phyloP scores from a whole-genome alignment of 2,113 vertebrate species.

The Ardeotis arabs region DNA sequence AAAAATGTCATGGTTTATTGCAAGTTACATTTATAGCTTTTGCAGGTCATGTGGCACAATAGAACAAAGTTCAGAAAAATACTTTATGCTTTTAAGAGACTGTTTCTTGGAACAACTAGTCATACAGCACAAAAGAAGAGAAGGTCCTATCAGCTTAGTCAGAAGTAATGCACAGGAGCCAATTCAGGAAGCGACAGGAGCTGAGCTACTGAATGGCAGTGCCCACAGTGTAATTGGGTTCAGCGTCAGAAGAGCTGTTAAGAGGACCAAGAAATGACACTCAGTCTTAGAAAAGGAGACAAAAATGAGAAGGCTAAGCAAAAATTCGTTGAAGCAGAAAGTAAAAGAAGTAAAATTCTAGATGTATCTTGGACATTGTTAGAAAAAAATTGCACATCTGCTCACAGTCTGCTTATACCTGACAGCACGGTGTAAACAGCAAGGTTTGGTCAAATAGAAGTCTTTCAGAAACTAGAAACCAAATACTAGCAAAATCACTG shows the following conservation, averaged over 20 bases:
- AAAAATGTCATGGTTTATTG: neutral
- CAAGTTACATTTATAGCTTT: neutral
- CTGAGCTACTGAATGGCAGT: neutral
- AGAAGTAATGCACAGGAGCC: neutral
- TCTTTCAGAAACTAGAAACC: neutral
- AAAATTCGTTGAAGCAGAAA: neutral
- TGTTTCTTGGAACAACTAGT: conserved; percentile 24
- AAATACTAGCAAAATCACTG: neutral
- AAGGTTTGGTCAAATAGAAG: neutral
- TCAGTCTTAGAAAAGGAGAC: neutral
- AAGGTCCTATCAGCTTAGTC: conserved; percentile 2
- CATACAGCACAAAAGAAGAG: neutral
- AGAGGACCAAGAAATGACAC: neutral
- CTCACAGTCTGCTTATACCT: neutral
- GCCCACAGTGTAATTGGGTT: neutral
- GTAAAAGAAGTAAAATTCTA: neutral
- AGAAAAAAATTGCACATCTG: neutral
- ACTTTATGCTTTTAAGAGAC: neutral
- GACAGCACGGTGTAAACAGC: neutral
- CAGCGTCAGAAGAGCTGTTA: neutral
- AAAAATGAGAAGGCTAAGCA: neutral
- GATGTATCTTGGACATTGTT: neutral
- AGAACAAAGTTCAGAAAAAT: conserved; percentile 17
- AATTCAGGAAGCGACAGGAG: conserved; percentile 7
- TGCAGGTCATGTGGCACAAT: neutral